Evolutionary conservation across 2,113 vertebrate genomes (phyloP).

Genomic region (Neolamprologus sp.): DNA sequence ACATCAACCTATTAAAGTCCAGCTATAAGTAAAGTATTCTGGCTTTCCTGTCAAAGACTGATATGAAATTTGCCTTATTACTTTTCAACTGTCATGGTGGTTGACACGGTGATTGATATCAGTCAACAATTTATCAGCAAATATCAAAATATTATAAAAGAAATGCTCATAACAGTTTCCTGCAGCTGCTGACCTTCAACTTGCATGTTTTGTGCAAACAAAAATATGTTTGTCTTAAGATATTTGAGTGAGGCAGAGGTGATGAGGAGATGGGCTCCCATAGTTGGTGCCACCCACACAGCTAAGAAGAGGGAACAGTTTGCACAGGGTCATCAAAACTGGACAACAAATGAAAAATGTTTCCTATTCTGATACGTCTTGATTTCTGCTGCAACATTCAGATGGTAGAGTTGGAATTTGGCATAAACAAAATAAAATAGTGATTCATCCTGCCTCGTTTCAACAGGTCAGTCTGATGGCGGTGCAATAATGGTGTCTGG

Average conservation of each 20-base stretch:
- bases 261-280: background rate
- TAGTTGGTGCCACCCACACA: background rate
- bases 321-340: background rate
- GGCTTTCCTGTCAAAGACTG: background rate
- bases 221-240: rapidly evolving
- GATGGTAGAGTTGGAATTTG: background rate
- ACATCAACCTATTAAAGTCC: background rate
- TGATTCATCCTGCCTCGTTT: background rate
- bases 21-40: background rate
- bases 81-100: rapidly evolving
- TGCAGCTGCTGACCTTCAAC: background rate
- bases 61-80: background rate
- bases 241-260: background rate
- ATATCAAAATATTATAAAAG: background rate
- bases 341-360: background rate
- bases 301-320: rapidly evolving
- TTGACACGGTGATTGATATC: background rate
- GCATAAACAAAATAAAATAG: background rate
- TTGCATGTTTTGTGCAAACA: background rate
- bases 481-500: background rate
- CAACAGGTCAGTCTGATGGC: background rate
- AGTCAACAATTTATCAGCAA: background rate
- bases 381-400: background rate
- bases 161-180: background rate
- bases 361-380: background rate